Evolutionary conservation across 2,888 invertebrate genomes (phyloP).

Genomic region (Tipula unca): DNA sequence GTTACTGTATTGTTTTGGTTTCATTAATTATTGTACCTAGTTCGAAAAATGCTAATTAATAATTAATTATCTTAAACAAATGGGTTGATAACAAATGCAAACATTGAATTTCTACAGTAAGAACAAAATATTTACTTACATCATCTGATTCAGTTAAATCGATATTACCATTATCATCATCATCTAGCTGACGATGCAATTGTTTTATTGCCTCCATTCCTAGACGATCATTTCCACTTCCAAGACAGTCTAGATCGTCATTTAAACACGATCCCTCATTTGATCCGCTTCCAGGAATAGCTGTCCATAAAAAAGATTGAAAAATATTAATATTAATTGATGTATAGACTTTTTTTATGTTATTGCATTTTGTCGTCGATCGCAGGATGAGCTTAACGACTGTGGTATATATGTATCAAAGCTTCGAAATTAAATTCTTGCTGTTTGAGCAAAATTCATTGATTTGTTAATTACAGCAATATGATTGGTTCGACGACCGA

Average conservation of each 20-base stretch:
- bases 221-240: slow-evolving; percentile 65
- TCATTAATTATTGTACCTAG: too few relatives aligned
- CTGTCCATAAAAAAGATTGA: too few relatives aligned
- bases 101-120: slow-evolving; percentile 31
- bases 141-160: slow-evolving; percentile 96
- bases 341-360: too few relatives aligned
- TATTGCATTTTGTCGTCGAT: too few relatives aligned
- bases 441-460: too few relatives aligned
- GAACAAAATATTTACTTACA: slow-evolving; percentile 50
- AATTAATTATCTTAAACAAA: background rate
- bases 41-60: background rate
- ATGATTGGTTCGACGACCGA: too few relatives aligned
- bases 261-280: slow-evolving; percentile 37
- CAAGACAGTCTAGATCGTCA: slow-evolving; percentile 68
- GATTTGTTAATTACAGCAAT: too few relatives aligned
- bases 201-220: slow-evolving; percentile 89
- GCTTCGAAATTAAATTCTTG: too few relatives aligned
- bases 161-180: slow-evolving; percentile 95
- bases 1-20: too few relatives aligned
- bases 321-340: too few relatives aligned
- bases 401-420: too few relatives aligned
- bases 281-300: slow-evolving; percentile 25
- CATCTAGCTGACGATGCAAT: slow-evolving; percentile 90
- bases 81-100: slow-evolving; percentile 16
- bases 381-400: too few relatives aligned